Evolutionary conservation across 2,888 invertebrate genomes (phyloP), one percentile per base, ranked within the genome.

Genomic region (Drosophila monieri): DNA sequence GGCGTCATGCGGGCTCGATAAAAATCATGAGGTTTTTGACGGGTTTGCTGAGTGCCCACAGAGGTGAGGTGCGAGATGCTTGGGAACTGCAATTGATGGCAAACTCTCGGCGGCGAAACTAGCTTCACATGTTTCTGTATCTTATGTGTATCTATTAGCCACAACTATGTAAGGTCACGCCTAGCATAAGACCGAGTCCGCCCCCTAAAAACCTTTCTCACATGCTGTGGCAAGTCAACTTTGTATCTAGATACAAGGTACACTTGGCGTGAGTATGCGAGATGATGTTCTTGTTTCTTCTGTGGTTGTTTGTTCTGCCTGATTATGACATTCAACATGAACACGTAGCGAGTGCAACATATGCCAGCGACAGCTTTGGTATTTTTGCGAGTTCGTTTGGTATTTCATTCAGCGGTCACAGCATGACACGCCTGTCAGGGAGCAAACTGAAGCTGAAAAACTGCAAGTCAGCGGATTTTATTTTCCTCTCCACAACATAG

Each of bases 281-380:
- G 41, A 59, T 77, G 59, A 58, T 32, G 18, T n/a, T 49, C 49
- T 12, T 39, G 12, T 10, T 30, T 14, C 30, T 44, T 41, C 47
- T 49, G 57, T 27, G 8, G 59, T 12, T 23, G 23, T 21, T 57
- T 12, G 62, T 52, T 30, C 39, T 41, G 77, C 74, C 84, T 81
- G 85, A 86, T 85, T 85, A 85, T 85, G 85, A 85, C 85, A 85
- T 85, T 81, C 78, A 78, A 86, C 85, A 85, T 81, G 79, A 86
- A 84, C 85, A 85, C 81, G 81, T 85, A 85, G 72, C 59, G 64
- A 71, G 70, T 71, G 55, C 77, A 77, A 55, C 81, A 83, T 74
- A 76, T 81, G 85, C 69, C 60, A 80, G 60, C 70, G 76, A 81
- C 74, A 81, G 69, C 73, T 39, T 52, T 46, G 51, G 60, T 58